Percentiles rank a stretch among this genome's conserved stretches.
These are phyloP conservation scores for Engystomops pustulosus DNA, from an alignment of 2,113 vertebrate species.

Conservation along the genomic window DNA sequence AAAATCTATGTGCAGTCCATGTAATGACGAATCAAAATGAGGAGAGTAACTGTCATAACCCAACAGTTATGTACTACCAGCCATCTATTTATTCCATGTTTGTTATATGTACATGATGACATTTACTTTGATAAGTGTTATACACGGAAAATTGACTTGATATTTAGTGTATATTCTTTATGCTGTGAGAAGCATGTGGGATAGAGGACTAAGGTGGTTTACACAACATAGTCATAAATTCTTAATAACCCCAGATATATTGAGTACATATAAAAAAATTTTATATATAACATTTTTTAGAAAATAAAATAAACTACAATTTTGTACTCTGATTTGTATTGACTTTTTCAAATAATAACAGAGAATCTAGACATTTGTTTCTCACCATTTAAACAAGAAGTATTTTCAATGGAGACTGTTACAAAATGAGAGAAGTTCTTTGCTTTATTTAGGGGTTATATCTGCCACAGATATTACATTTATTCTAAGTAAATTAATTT, in stretches of 20 bases:
- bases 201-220: background rate
- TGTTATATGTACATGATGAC: no score
- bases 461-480: background rate
- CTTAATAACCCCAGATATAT: background rate
- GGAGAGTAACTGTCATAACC: no score
- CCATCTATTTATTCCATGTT: no score
- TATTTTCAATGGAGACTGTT: background rate
- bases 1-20: no score
- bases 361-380: background rate
- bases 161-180: background rate
- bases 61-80: no score
- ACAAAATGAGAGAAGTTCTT: background rate
- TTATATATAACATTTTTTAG: background rate
- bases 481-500: background rate
- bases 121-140: no score
- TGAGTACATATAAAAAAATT: background rate
- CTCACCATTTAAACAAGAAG: background rate
- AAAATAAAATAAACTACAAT: background rate
- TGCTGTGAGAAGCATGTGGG: background rate
- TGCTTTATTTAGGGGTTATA: background rate
- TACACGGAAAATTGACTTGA: no score
- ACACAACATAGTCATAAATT: background rate
- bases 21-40: no score
- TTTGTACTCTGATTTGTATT: background rate
- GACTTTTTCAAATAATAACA: conserved; percentile 1